Evolutionary conservation across 2,113 vertebrate species (phyloP).

Genomic region (Gopherus flavomarginatus): DNA sequence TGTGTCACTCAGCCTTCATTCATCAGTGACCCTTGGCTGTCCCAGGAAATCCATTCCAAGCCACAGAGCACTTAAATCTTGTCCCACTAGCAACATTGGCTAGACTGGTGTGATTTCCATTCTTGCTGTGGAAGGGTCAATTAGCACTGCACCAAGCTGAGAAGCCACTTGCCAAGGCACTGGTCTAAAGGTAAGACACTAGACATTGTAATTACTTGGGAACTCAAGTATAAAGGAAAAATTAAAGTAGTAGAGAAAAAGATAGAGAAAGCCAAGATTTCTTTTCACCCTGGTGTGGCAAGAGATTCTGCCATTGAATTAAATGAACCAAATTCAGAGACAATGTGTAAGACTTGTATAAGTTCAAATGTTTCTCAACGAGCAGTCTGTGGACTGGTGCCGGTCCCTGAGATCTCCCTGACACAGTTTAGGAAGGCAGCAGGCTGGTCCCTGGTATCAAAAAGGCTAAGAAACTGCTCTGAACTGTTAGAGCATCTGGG

Average conservation of each 20-base stretch:
- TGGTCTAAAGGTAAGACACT: conserved; percentile 3
- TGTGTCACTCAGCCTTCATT: conserved; percentile 9
- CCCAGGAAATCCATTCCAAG: neutral
- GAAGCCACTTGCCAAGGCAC: neutral
- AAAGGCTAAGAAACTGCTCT: too few species aligned
- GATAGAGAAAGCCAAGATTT: neutral
- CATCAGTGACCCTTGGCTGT: conserved; percentile 5
- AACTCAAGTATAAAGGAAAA: neutral
- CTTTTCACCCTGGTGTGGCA: neutral
- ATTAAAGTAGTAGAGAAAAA: neutral
- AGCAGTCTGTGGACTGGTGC: neutral
- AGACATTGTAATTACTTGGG: neutral
- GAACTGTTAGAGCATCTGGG: neutral
- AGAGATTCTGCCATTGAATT: neutral
- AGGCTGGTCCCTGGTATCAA: too few species aligned
- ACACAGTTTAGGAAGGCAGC: too few species aligned
- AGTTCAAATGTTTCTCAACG: neutral
- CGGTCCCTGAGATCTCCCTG: neutral
- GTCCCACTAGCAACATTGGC: neutral
- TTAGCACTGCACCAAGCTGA: neutral
- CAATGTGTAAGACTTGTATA: neutral
- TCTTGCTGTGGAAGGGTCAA: conserved; percentile 29
- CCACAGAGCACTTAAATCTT: conserved; percentile 39
- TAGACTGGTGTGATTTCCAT: conserved; percentile 12
- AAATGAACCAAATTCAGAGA: neutral